Evolutionary conservation across 2,113 vertebrate species (phyloP).

Genomic region (Addax nasomaculatus): DNA sequence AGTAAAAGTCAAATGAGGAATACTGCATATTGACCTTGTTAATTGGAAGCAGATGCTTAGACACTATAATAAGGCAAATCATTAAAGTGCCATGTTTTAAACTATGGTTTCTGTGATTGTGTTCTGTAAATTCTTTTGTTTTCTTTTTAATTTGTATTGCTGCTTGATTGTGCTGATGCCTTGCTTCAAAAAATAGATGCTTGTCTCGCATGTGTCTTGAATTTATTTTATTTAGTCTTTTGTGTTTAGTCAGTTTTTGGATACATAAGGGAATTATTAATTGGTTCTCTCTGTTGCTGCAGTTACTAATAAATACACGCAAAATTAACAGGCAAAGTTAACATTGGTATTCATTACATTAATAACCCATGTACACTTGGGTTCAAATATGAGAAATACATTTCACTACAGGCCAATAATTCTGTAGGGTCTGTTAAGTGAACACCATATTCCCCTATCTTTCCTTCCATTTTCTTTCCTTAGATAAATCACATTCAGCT

Average conservation of each 20-base stretch:
- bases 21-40: constrained; percentile 77
- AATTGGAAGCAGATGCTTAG: constrained; percentile 79
- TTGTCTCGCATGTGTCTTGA: constrained; percentile 80
- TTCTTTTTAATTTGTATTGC: constrained; percentile 53
- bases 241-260: constrained; percentile 62
- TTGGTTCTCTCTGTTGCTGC: constrained; percentile 86
- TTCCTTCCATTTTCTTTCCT: not conserved
- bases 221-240: constrained; percentile 69
- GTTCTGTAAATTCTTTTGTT: constrained; percentile 65
- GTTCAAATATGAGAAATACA: not conserved
- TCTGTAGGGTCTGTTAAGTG: not conserved
- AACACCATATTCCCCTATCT: fast-evolving
- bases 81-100: constrained; percentile 58
- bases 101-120: constrained; percentile 80
- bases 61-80: constrained; percentile 85
- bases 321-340: not conserved
- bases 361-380: not conserved
- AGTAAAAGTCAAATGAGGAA: constrained; percentile 74
- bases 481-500: not conserved
- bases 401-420: not conserved
- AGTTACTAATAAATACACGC: constrained; percentile 60
- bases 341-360: not conserved
- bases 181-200: constrained; percentile 70
- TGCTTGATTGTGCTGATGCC: constrained; percentile 74
- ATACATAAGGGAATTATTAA: constrained; percentile 74